These are phyloP conservation scores for Malacosoma neustria DNA, from an alignment of 2,888 invertebrate genomes.

Conservation along the genomic window DNA sequence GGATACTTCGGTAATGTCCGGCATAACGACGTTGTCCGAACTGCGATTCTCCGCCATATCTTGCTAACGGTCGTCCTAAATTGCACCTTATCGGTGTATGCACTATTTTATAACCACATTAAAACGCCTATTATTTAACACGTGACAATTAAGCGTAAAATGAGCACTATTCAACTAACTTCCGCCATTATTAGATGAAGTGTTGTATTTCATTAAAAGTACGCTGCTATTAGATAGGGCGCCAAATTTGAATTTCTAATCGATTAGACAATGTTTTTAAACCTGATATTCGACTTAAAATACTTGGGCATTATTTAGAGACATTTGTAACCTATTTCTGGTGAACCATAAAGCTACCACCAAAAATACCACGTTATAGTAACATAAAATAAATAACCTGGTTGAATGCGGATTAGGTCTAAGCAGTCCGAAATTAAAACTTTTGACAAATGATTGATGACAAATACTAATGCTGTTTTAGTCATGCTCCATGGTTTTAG, in stretches of 20 bases:
- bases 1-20: conserved; percentile 81
- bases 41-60: conserved; percentile 58
- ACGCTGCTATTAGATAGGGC: conserved; percentile 30
- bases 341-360: too few species aligned
- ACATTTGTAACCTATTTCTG: too few species aligned
- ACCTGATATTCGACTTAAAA: too few species aligned
- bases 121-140: conserved; percentile 15
- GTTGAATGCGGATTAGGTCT: too few species aligned
- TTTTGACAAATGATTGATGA: too few species aligned
- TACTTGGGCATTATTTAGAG: too few species aligned
- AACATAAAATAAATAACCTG: too few species aligned
- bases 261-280: too few species aligned
- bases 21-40: conserved; percentile 80
- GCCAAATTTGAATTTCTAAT: conserved; percentile 43
- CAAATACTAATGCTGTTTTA: too few species aligned
- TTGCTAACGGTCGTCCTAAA: conserved; percentile 39
- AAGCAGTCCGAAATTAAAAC: too few species aligned
- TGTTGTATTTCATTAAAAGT: conserved; percentile 27
- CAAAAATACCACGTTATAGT: too few species aligned
- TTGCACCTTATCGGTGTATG: conserved; percentile 28
- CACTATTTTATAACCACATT: conserved; percentile 29
- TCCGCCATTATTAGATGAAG: conserved; percentile 50
- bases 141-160: conserved; percentile 14
- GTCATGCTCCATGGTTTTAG: too few species aligned
- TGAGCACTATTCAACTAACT: conserved; percentile 21